These are phyloP conservation scores for Mesaphorura yosii DNA, from an alignment of 1,140 invertebrate species.

Conservation along the genomic window DNA sequence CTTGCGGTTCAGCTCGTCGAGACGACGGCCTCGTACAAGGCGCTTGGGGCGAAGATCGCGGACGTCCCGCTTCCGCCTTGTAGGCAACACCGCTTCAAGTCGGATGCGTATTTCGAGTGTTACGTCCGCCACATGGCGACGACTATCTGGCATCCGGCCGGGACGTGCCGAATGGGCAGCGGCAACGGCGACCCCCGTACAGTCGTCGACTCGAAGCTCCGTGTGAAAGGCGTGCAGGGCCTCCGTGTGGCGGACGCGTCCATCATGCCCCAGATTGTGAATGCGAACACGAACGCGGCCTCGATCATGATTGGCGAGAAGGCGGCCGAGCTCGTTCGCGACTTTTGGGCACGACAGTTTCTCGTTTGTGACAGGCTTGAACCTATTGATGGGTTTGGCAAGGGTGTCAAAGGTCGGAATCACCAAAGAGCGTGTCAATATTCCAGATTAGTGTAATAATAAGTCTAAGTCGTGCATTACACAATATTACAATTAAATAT, in stretches of 20 bases:
- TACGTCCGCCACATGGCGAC: not conserved
- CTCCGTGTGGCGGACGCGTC: slow-evolving; percentile 36
- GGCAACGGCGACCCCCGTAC: slow-evolving; percentile 39
- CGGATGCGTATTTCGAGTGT: not conserved
- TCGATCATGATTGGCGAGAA: slow-evolving; percentile 34
- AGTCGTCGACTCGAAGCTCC: slow-evolving; percentile 35
- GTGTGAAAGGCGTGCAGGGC: slow-evolving; percentile 26
- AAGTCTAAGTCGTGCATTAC: too few relatives aligned
- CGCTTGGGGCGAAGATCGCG: not conserved
- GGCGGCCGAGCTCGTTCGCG: too few relatives aligned
- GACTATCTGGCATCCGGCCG: slow-evolving; percentile 33
- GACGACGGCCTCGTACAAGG: not conserved
- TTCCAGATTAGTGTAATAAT: too few relatives aligned
- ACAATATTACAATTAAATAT: too few relatives aligned
- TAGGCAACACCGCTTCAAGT: not conserved
- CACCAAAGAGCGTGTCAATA: too few relatives aligned
- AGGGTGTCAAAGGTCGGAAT: too few relatives aligned
- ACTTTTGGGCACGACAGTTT: too few relatives aligned
- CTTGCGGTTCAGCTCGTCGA: not conserved
- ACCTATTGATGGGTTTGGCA: too few relatives aligned
- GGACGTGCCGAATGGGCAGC: slow-evolving; percentile 77
- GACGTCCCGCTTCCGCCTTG: not conserved
- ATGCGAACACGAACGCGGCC: slow-evolving; percentile 35
- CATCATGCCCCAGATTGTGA: slow-evolving; percentile 34
- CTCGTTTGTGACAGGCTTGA: too few relatives aligned